Evolutionary conservation across 1,140 invertebrate genomes (phyloP), one percentile per base, ranked within the genome.

Genomic region (Sitobion miscanthi): DNA sequence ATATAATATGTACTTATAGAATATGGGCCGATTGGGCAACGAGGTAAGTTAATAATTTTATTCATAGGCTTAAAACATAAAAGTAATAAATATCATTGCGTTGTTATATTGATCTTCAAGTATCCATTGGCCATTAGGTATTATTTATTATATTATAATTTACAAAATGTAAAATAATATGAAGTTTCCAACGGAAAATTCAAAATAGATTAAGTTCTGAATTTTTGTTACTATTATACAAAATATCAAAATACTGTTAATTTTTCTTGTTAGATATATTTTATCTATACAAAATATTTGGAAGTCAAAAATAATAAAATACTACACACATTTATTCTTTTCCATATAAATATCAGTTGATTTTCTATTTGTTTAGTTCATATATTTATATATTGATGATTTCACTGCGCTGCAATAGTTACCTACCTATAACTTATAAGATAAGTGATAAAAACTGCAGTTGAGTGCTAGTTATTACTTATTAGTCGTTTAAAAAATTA

Each of bases 351-450:
- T 77, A 77, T 77, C n/a, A n/a, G 62, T 23, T 38, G 35, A 42
- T 83, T 83, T 83, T 23, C 82, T 83, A 83, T 83, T 83, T 83
- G 25, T 83, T 83, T 83, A 42, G 82, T 42, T 83, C 35, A 42
- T 42, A 42, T 42, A 83, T 83, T 35, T 83, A 42, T 42, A 83
- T 1, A 23, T 42, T 17, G 35, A 42, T 23, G 35, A 83, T 42
- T 83, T 83, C 35, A 83, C 82, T 83, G 42, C n/a, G 11, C 21
- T 47, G 42, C 2, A 38, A 83, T 83, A 6, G 77, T 83, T 83
- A 77, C n/a, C 11, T 69, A 69, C 14, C 14, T 77, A 83, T 42
- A 42, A 83, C 35, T 83, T 23, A 23, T 20, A 83, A 83, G 82
- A 83, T 83, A 83, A 83, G n/a, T 77, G n/a, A 77, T 77, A n/a